Evolutionary conservation across 2,888 invertebrate genomes (phyloP).

Genomic region (Phlogophora meticulosa): DNA sequence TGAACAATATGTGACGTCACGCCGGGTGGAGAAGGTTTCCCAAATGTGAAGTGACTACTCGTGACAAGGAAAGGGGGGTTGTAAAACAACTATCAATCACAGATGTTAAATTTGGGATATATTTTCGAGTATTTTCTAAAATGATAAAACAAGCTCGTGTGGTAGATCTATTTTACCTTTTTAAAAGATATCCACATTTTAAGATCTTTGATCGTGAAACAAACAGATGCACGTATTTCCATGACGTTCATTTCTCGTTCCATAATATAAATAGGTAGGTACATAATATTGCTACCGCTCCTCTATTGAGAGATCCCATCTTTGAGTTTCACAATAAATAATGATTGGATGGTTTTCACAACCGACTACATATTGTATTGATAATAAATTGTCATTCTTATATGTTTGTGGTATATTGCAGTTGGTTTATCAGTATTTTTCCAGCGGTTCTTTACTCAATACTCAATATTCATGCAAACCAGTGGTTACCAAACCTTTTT

Average conservation of each 20-base stretch:
- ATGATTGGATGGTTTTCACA: slow-evolving; percentile 29
- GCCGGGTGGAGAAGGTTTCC: no score
- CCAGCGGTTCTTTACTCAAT: no score
- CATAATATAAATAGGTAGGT: not conserved
- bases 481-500: no score
- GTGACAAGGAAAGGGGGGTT: no score
- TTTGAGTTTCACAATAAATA: slow-evolving; percentile 25
- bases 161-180: not conserved
- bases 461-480: no score
- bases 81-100: no score
- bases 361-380: not conserved
- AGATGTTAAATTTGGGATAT: no score
- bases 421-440: not conserved
- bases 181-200: not conserved
- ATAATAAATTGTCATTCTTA: slow-evolving; percentile 4
- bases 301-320: slow-evolving; percentile 23
- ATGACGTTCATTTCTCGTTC: not conserved
- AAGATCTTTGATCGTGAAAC: not conserved
- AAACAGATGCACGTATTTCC: not conserved
- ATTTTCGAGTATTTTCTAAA: no score
- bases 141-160: no score
- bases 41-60: no score
- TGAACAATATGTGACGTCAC: no score
- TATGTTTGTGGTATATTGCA: not conserved
- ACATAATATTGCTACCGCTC: slow-evolving; percentile 4